These are phyloP conservation scores for Vimba vimba DNA, from an alignment of 2,113 vertebrate genomes.

Conservation along the genomic window DNA sequence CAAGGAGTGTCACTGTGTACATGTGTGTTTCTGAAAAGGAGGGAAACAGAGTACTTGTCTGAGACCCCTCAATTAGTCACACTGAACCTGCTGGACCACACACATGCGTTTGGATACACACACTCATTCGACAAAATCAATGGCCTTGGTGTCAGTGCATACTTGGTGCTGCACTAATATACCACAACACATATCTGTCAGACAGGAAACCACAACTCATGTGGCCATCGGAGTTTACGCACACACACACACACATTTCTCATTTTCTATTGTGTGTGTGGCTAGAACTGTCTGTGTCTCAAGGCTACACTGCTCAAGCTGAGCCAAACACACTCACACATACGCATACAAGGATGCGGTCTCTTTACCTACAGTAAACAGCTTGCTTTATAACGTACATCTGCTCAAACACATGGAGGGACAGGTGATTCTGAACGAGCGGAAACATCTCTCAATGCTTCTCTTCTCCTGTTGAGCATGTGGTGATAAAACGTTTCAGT, in stretches of 20 bases:
- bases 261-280: conserved; percentile 11
- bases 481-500: conserved; percentile 28
- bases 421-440: conserved; percentile 18
- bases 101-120: conserved; percentile 39
- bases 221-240: conserved; percentile 5
- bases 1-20: conserved; percentile 13
- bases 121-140: conserved; percentile 17
- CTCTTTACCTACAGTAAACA: conserved; percentile 44
- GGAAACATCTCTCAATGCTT: conserved; percentile 48
- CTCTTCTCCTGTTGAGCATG: neutral
- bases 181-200: conserved; percentile 48
- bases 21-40: conserved; percentile 41
- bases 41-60: conserved; percentile 19
- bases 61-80: conserved; percentile 56
- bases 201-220: conserved; percentile 53
- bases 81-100: conserved; percentile 56
- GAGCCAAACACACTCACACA: conserved; percentile 11
- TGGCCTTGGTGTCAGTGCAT: conserved; percentile 50
- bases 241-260: conserved; percentile 10
- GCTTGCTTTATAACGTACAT: conserved; percentile 24
- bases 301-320: conserved; percentile 34
- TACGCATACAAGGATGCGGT: conserved; percentile 41
- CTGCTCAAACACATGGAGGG: conserved; percentile 38
- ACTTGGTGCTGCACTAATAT: conserved; percentile 47
- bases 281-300: conserved; percentile 14